Evolutionary conservation across 1,140 invertebrate genomes (phyloP).

Genomic region (Lucilia cuprina): DNA sequence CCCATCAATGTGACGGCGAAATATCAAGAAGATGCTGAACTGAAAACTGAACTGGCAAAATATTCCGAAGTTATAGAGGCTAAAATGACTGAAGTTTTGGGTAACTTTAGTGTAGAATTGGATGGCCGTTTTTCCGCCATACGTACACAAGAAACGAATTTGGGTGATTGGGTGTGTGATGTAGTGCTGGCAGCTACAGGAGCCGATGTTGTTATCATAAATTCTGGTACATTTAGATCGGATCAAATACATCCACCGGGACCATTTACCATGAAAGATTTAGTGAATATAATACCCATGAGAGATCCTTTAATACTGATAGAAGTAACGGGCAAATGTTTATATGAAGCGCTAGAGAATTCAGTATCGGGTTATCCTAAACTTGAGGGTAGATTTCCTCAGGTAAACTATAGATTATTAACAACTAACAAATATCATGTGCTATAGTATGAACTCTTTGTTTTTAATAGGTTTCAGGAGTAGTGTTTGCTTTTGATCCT

Average conservation of each 20-base stretch:
- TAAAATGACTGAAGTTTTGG: slow-evolving; percentile 83
- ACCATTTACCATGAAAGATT: slow-evolving; percentile 81
- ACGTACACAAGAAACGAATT: slow-evolving; percentile 83
- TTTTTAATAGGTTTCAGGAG: slow-evolving; percentile 74
- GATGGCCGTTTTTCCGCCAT: slow-evolving; percentile 84
- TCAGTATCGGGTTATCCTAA: slow-evolving; percentile 76
- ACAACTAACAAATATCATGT: neutral
- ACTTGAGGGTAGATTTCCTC: slow-evolving; percentile 82
- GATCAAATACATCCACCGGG: slow-evolving; percentile 77
- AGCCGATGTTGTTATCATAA: slow-evolving; percentile 83
- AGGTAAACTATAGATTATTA: slow-evolving; percentile 64
- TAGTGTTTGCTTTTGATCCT: slow-evolving; percentile 87
- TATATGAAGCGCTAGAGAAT: slow-evolving; percentile 83
- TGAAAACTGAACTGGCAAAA: slow-evolving; percentile 75
- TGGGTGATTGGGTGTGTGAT: slow-evolving; percentile 91
- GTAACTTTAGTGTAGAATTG: slow-evolving; percentile 80
- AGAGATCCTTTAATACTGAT: slow-evolving; percentile 83
- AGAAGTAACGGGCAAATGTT: slow-evolving; percentile 68
- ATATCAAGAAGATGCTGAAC: slow-evolving; percentile 74
- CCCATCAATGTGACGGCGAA: slow-evolving; percentile 77
- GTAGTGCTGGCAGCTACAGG: slow-evolving; percentile 83
- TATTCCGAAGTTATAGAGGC: slow-evolving; percentile 79
- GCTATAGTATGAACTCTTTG: neutral
- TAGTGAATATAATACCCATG: slow-evolving; percentile 84
- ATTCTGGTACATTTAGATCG: slow-evolving; percentile 77